Evolutionary conservation across 2,113 vertebrate species (phyloP).

Genomic region (Cynoglossus semilaevis): DNA sequence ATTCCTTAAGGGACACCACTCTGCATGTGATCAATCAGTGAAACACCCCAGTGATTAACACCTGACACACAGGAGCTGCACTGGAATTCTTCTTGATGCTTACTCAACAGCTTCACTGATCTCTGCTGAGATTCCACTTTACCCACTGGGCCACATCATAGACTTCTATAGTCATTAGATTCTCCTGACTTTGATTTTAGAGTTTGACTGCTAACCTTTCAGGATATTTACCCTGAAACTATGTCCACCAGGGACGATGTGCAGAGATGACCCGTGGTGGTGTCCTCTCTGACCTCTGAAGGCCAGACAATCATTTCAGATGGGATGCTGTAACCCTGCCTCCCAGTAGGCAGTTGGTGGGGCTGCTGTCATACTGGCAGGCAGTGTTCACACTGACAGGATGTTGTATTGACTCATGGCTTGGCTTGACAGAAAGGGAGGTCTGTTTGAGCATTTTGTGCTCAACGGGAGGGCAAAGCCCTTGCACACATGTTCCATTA

Average conservation of each 20-base stretch:
- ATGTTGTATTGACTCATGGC: constrained; percentile 63
- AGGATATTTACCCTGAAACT: constrained; percentile 3
- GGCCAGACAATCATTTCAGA: constrained; percentile 43
- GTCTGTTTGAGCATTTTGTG: constrained; percentile 56
- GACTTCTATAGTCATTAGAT: too few species aligned
- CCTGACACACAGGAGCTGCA: too few species aligned
- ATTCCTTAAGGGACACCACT: too few species aligned
- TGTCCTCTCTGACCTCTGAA: constrained; percentile 53
- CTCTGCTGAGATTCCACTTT: too few species aligned
- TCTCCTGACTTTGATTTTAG: too few species aligned
- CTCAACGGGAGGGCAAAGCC: constrained; percentile 56
- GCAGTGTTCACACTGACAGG: constrained; percentile 58
- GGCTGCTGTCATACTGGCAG: constrained; percentile 56
- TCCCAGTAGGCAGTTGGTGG: constrained; percentile 44
- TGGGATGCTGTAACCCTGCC: constrained; percentile 37
- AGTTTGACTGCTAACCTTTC: too few species aligned
- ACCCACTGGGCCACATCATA: too few species aligned
- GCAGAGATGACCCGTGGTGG: constrained; percentile 6
- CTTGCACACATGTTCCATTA: constrained; percentile 32
- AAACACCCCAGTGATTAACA: too few species aligned
- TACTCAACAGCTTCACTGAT: too few species aligned
- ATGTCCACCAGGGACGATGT: constrained; percentile 24
- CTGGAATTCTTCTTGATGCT: too few species aligned
- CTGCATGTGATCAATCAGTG: too few species aligned
- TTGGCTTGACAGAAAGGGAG: constrained; percentile 65